These are phyloP conservation scores for Eurytoma californica DNA, from an alignment of 2,888 invertebrate species.

Conservation along the genomic window DNA sequence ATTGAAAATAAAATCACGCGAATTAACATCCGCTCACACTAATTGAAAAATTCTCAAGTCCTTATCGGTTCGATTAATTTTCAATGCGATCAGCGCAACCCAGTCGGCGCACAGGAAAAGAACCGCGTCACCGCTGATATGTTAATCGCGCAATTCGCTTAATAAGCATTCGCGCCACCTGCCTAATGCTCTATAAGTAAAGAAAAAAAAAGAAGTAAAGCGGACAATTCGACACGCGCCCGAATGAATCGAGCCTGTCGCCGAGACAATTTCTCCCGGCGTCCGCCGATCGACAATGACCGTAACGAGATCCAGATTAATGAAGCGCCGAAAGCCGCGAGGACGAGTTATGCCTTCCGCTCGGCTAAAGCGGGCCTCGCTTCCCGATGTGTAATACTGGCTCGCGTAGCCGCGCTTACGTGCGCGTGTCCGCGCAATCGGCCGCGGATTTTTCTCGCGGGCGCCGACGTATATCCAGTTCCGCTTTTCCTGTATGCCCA, in stretches of 20 bases:
- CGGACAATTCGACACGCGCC: too few species aligned
- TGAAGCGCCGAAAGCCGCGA: not conserved
- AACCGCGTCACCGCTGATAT: not conserved
- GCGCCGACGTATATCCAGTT: slow-evolving; percentile 28
- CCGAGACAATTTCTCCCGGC: too few species aligned
- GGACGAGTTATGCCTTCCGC: too few species aligned
- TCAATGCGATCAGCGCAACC: too few species aligned
- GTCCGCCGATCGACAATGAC: too few species aligned
- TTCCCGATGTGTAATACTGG: too few species aligned
- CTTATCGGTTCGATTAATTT: too few species aligned
- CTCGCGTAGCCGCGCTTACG: not conserved
- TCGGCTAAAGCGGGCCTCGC: not conserved
- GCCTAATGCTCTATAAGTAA: slow-evolving; percentile 16
- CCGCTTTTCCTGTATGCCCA: slow-evolving; percentile 40
- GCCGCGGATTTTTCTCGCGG: slow-evolving; percentile 1
- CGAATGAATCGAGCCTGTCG: too few species aligned
- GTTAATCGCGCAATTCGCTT: slow-evolving; percentile 37
- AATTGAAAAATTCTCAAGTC: too few species aligned
- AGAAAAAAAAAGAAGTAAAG: slow-evolving; percentile 12
- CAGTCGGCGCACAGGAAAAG: not conserved
- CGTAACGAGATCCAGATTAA: not conserved
- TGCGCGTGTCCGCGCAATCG: not conserved
- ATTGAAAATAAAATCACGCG: too few species aligned
- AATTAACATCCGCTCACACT: too few species aligned
- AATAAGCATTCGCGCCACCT: slow-evolving; percentile 32